Base-by-base conservation (phyloP, 2,797 vertebrate species). In the Glyptemys insculpta region DNA sequence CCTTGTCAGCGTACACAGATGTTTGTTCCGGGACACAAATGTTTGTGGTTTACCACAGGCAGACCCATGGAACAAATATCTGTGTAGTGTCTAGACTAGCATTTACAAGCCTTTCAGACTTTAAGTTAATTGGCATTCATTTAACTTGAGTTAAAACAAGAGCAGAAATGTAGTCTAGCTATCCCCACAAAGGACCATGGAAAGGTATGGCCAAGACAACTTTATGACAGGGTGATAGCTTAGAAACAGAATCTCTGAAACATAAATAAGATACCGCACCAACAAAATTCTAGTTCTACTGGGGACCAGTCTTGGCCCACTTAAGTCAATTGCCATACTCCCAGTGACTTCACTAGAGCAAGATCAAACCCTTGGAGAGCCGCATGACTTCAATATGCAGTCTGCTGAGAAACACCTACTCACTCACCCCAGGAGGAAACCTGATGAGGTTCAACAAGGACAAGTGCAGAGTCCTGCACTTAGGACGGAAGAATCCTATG, bases 281-380 rank as follows among this genome's bases (percentile, higher is more conserved):
- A 0, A 0, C 47, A 29, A n/a, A 6, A 49, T 56, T 19, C 0
- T 0, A 11, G 23, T 50, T 14, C 16, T 21, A 34, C 1, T 19
- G 29, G 34, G 29, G 14, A 79, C 2, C 37, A 10, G 65, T 34
- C 37, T 37, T 4, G 2, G 10, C 76, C 18, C 44, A 2, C 14
- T n/a, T 56, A 18, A 82, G 44, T 49, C 21, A 49, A 87, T 84
- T 6, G 68, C 16, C 87, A 12, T 12, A 79, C 7, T 16, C 12
- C 34, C 37, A 41, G 21, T 14, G 0, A 3, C 0, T 44, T 37
- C 27, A 18, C 4, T 1, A 1, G 12, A 19, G 57, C 59, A 88
- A 90, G 27, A 41, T 12, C 0, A 1, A 53, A 9, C 1, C 59
- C 25, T 47, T 37, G 37, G n/a, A 54, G 31, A 83, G 80, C 25